phyloP scores from a whole-genome alignment of 2,888 invertebrate genomes.

The Synanthedon formicaeformis region DNA sequence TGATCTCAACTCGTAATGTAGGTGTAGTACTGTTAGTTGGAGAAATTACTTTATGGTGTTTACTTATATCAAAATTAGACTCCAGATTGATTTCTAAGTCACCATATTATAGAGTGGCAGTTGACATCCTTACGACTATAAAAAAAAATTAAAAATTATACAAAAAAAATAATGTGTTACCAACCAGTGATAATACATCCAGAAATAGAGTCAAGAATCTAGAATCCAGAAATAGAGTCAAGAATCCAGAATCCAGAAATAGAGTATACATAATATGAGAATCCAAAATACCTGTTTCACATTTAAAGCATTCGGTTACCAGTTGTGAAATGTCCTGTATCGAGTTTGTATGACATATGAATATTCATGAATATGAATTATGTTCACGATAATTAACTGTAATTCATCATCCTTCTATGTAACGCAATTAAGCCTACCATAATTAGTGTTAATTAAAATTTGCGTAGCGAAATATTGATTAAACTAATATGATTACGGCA shows the following conservation, averaged over 20 bases:
- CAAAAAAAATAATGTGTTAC: constrained; percentile 29
- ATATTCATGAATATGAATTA: not conserved
- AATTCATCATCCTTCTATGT: not conserved
- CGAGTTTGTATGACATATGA: constrained; percentile 21
- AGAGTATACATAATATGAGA: constrained; percentile 37
- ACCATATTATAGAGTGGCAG: no score
- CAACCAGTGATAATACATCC: constrained; percentile 30
- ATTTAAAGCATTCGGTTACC: constrained; percentile 64
- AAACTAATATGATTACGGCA: no score
- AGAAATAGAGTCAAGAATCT: constrained; percentile 26
- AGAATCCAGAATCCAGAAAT: constrained; percentile 42
- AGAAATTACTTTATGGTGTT: no score
- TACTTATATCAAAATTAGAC: no score
- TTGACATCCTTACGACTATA: no score
- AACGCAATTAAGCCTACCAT: not conserved
- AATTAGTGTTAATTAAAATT: no score
- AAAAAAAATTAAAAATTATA: constrained; percentile 15
- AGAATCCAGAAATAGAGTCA: constrained; percentile 18
- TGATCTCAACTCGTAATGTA: no score
- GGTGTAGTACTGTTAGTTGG: no score
- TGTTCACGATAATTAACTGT: not conserved
- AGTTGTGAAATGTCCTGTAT: constrained; percentile 44
- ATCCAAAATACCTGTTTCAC: constrained; percentile 67
- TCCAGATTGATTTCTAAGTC: no score
- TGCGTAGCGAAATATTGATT: no score